Percentiles rank a stretch among this genome's conserved stretches.
These are phyloP conservation scores for Atherinosoma microstoma DNA, from an alignment of 2,797 vertebrate genomes.

Conservation along the genomic window DNA sequence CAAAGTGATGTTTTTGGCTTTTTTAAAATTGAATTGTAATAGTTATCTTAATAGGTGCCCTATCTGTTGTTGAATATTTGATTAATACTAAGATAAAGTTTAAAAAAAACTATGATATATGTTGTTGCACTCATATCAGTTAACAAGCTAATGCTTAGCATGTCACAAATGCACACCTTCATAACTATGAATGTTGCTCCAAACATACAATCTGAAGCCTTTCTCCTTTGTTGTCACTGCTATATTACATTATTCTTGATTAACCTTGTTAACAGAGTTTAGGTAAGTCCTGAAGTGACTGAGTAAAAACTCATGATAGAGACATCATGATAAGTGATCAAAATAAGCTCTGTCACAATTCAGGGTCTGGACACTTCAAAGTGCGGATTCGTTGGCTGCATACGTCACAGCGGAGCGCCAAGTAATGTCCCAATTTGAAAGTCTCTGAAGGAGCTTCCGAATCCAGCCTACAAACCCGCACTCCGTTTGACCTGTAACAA, in stretches of 20 bases:
- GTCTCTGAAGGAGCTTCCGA: too few species aligned
- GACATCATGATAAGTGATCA: neutral
- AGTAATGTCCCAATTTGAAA: too few species aligned
- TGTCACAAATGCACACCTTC: neutral
- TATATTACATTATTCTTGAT: neutral
- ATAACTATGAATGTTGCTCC: neutral
- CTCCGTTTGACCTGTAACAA: too few species aligned
- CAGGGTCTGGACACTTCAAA: too few species aligned
- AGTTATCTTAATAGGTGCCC: neutral
- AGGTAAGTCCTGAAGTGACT: too few species aligned
- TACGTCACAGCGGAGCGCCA: too few species aligned
- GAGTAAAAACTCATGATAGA: neutral
- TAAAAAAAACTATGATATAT: neutral
- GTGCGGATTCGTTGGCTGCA: too few species aligned
- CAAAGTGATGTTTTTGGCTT: neutral
- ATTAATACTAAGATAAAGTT: neutral
- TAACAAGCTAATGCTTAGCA: neutral
- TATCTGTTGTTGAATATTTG: neutral
- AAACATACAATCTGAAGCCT: too few species aligned
- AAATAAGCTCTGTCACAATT: neutral
- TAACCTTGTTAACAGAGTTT: too few species aligned
- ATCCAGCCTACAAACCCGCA: too few species aligned
- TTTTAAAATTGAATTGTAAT: neutral
- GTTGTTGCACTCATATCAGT: neutral
- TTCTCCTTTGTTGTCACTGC: too few species aligned